phyloP scores from a whole-genome alignment of 1,140 invertebrate genomes.

The Venustaconcha ellipsiformis region DNA sequence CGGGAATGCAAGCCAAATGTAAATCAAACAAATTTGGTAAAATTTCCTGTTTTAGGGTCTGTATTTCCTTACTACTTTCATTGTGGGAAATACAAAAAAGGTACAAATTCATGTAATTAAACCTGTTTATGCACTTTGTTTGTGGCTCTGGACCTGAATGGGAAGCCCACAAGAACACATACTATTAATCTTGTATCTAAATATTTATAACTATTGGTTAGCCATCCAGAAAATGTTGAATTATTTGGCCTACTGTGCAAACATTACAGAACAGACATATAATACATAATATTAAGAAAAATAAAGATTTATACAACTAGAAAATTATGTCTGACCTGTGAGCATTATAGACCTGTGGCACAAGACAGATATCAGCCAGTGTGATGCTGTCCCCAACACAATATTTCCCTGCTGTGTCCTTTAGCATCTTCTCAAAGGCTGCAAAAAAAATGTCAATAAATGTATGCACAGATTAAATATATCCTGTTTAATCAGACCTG shows the following conservation, averaged over 20 bases:
- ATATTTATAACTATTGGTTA: not conserved
- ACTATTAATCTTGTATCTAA: not conserved
- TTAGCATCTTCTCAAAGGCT: constrained; percentile 89
- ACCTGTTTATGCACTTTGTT: too few relatives aligned
- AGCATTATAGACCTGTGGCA: constrained; percentile 94
- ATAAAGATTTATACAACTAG: not conserved
- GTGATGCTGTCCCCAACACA: constrained; percentile 94
- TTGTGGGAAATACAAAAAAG: too few relatives aligned
- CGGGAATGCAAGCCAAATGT: too few relatives aligned
- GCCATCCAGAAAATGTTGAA: not conserved
- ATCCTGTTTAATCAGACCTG: too few relatives aligned
- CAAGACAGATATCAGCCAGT: constrained; percentile 90
- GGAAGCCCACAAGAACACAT: not conserved
- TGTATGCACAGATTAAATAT: constrained; percentile 21
- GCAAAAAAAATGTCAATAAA: constrained; percentile 41
- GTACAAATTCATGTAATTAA: too few relatives aligned
- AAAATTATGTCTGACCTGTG: constrained; percentile 62
- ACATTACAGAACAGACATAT: not conserved
- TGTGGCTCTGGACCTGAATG: not conserved
- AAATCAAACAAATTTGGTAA: too few relatives aligned
- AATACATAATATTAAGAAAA: too few relatives aligned
- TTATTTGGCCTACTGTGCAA: not conserved
- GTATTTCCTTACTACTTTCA: too few relatives aligned
- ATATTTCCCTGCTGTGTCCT: constrained; percentile 89
- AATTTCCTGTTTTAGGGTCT: too few relatives aligned